A percentile compares a stretch with the other conserved stretches of the same genome.
These are phyloP conservation scores for Lamellibrachia columna DNA, from an alignment of 2,888 invertebrate species.

Conservation along the genomic window DNA sequence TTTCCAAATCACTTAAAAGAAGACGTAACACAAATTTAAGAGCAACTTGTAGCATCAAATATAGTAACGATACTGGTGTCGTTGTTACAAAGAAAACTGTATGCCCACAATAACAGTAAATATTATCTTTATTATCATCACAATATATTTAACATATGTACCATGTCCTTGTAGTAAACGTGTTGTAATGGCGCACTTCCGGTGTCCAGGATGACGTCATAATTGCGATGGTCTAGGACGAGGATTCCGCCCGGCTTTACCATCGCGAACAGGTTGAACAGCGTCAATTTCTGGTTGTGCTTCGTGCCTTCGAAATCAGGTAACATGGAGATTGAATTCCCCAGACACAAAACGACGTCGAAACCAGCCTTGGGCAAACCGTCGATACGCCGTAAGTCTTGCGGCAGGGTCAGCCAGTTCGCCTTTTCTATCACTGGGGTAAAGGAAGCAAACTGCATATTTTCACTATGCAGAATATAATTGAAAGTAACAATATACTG, in stretches of 20 bases:
- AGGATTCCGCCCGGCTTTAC: slow-evolving; percentile 86
- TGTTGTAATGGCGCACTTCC: slow-evolving; percentile 74
- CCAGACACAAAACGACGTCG: slow-evolving; percentile 87
- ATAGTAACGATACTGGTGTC: too few relatives aligned
- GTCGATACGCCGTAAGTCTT: slow-evolving; percentile 71
- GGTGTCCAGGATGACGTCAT: slow-evolving; percentile 80
- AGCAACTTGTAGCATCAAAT: too few relatives aligned
- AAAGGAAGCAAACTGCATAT: background rate
- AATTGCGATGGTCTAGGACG: slow-evolving; percentile 88
- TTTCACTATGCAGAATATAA: too few relatives aligned
- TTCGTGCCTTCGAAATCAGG: slow-evolving; percentile 75
- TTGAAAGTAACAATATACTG: too few relatives aligned
- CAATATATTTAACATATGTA: background rate
- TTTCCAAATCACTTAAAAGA: too few relatives aligned
- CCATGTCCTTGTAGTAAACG: background rate
- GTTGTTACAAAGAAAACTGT: too few relatives aligned
- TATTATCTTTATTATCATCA: background rate
- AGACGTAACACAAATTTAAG: too few relatives aligned
- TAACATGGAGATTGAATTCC: slow-evolving; percentile 89
- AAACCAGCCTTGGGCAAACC: slow-evolving; percentile 67
- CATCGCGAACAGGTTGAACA: slow-evolving; percentile 82
- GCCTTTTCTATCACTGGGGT: slow-evolving; percentile 85
- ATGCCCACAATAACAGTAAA: background rate
- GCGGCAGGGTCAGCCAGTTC: slow-evolving; percentile 83
- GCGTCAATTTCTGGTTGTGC: slow-evolving; percentile 67